phyloP scores from a whole-genome alignment of 2,113 vertebrate genomes.

The Pyrgilauda ruficollis region DNA sequence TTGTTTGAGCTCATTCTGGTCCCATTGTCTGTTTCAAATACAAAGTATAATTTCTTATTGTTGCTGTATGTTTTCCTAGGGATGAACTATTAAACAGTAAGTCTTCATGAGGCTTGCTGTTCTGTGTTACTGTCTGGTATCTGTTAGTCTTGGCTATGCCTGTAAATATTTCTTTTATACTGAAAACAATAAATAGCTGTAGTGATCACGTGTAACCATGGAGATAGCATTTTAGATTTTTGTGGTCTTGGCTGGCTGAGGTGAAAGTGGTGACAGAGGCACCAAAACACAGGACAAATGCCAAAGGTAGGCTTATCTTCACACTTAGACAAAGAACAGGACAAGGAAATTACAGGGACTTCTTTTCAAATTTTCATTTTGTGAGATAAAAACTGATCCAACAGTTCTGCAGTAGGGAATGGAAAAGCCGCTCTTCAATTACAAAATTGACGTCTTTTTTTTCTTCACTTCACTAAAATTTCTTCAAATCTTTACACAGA shows the following conservation, averaged over 20 bases:
- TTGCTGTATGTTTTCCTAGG: neutral
- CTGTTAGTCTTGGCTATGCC: neutral
- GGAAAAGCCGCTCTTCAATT: neutral
- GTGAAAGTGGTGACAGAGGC: neutral
- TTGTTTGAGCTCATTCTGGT: neutral
- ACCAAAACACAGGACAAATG: neutral
- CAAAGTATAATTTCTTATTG: constrained; percentile 5
- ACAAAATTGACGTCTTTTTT: neutral
- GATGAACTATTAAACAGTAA: neutral
- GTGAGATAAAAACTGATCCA: neutral
- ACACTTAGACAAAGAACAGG: neutral
- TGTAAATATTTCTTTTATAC: neutral
- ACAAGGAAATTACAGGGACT: neutral
- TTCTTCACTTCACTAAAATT: neutral
- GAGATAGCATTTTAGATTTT: neutral
- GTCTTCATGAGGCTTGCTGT: neutral
- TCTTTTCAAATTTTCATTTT: neutral
- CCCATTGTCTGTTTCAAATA: neutral
- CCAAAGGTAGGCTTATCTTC: neutral
- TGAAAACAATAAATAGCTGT: neutral
- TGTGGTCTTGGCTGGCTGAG: neutral
- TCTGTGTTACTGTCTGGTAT: neutral
- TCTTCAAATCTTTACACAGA: neutral
- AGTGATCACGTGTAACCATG: neutral
- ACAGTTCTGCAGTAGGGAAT: neutral